Evolutionary conservation across 2,888 invertebrate genomes (phyloP).

Genomic region (Bhutanitis thaidina): DNA sequence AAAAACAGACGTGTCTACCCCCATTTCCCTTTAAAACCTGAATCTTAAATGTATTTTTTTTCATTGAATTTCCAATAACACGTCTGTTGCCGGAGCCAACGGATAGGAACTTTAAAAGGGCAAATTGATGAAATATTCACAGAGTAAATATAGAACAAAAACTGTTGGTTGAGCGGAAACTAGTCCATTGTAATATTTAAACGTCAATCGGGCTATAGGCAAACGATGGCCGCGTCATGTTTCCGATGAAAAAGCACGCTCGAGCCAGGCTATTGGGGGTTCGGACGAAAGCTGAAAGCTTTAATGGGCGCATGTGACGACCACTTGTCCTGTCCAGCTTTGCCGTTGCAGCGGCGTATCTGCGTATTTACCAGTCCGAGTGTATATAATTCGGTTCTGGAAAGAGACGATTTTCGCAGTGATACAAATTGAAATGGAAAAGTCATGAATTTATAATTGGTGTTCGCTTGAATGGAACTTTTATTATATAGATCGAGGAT

Average conservation of each 20-base stretch:
- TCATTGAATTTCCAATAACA: too few species aligned
- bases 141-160: too few species aligned
- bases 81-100: too few species aligned
- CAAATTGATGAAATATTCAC: too few species aligned
- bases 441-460: too few species aligned
- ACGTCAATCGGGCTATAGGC: constrained; percentile 1
- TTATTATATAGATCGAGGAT: too few species aligned
- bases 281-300: neutral
- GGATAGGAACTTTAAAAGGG: too few species aligned
- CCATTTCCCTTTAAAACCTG: too few species aligned
- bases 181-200: constrained; percentile 6
- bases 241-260: constrained; percentile 5
- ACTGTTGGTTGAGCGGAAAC: neutral
- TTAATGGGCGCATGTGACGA: constrained; percentile 4
- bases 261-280: neutral
- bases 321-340: constrained; percentile 12
- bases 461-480: too few species aligned
- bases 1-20: too few species aligned
- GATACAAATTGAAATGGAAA: too few species aligned
- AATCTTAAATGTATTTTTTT: too few species aligned
- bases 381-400: constrained; percentile 7
- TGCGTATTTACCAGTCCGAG: constrained; percentile 8
- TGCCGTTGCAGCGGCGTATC: neutral
- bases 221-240: constrained; percentile 5
- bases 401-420: neutral